Evolutionary conservation across 2,797 vertebrate genomes (phyloP).

Genomic region (Myotis daubentonii): DNA sequence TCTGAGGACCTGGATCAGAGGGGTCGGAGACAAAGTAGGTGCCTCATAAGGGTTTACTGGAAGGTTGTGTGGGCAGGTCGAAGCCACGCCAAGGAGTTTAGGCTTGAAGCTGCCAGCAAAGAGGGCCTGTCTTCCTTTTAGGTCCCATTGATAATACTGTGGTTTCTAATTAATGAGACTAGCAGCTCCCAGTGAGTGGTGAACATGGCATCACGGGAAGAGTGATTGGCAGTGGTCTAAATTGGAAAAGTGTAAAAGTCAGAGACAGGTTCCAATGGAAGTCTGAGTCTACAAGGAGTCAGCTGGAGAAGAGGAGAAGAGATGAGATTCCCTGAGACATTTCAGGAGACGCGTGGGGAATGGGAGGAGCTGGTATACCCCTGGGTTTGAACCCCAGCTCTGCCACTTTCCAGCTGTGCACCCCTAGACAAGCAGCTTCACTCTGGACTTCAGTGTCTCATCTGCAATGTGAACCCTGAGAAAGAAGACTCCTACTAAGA

Average conservation of each 20-base stretch:
- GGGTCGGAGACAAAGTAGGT: not conserved
- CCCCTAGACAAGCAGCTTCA: too few relatives aligned
- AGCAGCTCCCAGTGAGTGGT: not conserved
- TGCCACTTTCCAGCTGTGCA: not conserved
- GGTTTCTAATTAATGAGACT: not conserved
- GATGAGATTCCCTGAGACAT: not conserved
- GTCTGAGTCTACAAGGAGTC: not conserved
- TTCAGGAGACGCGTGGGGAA: not conserved
- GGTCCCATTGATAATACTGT: not conserved
- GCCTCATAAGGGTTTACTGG: too few relatives aligned
- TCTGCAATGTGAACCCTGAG: not conserved
- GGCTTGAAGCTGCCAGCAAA: not conserved
- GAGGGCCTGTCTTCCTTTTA: not conserved
- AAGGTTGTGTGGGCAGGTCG: not conserved
- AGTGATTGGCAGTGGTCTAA: too few relatives aligned
- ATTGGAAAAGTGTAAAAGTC: not conserved
- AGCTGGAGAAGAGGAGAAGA: not conserved
- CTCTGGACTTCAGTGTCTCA: not conserved
- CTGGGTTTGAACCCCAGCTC: not conserved
- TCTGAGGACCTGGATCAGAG: not conserved
- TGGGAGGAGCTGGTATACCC: not conserved
- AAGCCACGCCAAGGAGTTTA: not conserved
- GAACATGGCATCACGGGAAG: not conserved
- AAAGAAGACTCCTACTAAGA: not conserved
- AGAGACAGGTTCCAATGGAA: not conserved